Conservation (phyloP, 1,140 invertebrate species). For the Frieseomelitta varia region DNA sequence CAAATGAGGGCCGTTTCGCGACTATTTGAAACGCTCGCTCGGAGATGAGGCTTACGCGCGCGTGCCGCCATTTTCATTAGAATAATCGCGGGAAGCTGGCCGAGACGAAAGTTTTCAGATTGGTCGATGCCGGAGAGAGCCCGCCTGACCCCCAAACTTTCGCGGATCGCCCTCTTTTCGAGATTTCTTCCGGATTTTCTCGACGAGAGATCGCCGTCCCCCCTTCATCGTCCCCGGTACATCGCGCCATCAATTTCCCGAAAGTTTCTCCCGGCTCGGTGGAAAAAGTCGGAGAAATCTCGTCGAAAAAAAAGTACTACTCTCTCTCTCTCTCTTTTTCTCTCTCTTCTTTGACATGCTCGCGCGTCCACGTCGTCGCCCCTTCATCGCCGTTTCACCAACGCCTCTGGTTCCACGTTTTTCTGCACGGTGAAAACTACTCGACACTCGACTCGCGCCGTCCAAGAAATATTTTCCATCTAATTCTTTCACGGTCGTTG, state of each 20-base stretch:
- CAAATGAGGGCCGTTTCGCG: not conserved
- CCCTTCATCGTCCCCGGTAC: constrained; percentile 25
- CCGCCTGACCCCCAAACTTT: constrained; percentile 20
- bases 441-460: not conserved
- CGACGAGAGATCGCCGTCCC: constrained; percentile 22
- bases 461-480: not conserved
- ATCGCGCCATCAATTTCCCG: constrained; percentile 43
- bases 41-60: not conserved
- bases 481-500: not conserved
- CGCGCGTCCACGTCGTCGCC: not conserved
- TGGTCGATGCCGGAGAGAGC: not conserved
- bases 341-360: not conserved
- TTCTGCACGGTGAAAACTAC: not conserved
- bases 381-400: not conserved
- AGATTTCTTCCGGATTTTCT: constrained; percentile 44
- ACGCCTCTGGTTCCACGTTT: not conserved
- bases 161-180: constrained; percentile 7
- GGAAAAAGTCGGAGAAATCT: constrained; percentile 36
- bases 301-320: not conserved
- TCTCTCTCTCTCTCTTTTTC: too few relatives aligned
- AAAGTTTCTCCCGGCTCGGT: constrained; percentile 26
- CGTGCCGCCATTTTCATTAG: constrained; percentile 30
- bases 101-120: constrained; percentile 10
- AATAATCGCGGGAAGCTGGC: constrained; percentile 17
- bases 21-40: not conserved